Conservation (phyloP, 2,888 invertebrate genomes). For the Adela reaumurella region DNA sequence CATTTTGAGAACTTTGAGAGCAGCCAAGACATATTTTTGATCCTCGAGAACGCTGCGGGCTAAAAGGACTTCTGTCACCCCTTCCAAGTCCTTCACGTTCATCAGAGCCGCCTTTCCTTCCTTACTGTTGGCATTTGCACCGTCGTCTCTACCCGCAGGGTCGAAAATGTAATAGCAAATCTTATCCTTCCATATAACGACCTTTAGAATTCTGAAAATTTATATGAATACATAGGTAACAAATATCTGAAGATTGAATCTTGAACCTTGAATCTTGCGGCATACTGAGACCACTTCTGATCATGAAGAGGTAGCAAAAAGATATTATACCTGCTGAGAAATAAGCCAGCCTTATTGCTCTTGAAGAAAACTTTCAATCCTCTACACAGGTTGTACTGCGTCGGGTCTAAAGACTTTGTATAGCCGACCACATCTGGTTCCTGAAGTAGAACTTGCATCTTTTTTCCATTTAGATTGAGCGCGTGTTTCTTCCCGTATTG, state of each 20-base stretch:
- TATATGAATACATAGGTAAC: too few species aligned
- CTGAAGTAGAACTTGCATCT: slow-evolving; percentile 37
- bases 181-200: slow-evolving; percentile 58
- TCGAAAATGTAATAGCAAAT: slow-evolving; percentile 63
- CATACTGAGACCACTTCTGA: neutral
- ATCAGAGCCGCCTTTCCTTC: slow-evolving; percentile 55
- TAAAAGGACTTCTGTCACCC: slow-evolving; percentile 47
- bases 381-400: slow-evolving; percentile 47
- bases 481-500: slow-evolving; percentile 42
- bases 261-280: too few species aligned
- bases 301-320: neutral
- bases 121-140: slow-evolving; percentile 43
- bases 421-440: slow-evolving; percentile 49
- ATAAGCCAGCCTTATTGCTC: slow-evolving; percentile 47
- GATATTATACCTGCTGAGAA: slow-evolving; percentile 37
- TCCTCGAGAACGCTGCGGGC: slow-evolving; percentile 44
- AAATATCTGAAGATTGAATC: slow-evolving; percentile 1
- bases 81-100: slow-evolving; percentile 48
- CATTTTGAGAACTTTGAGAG: slow-evolving; percentile 46
- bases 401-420: slow-evolving; percentile 42
- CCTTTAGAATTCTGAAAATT: slow-evolving; percentile 32
- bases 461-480: slow-evolving; percentile 32
- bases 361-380: slow-evolving; percentile 55
- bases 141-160: slow-evolving; percentile 53
- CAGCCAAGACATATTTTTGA: slow-evolving; percentile 43